Percentiles rank a stretch among this genome's conserved stretches.
Conservation (phyloP, 1,140 invertebrate species). For the Ceratosolen fusciceps region DNA sequence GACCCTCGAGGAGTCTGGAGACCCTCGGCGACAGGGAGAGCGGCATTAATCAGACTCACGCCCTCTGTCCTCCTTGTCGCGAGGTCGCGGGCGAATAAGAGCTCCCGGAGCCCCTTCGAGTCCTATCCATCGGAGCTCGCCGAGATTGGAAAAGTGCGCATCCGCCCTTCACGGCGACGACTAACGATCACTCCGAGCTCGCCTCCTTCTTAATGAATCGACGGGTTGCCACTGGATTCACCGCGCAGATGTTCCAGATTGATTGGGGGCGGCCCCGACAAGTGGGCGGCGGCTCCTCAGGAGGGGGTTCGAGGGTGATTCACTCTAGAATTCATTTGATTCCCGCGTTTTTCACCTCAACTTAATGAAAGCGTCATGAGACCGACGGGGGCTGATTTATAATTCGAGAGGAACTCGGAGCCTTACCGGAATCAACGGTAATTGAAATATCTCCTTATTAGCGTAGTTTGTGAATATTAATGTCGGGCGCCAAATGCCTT, state of each 20-base stretch:
- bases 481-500: neutral
- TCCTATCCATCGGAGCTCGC: too few relatives aligned
- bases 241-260: slow-evolving; percentile 44
- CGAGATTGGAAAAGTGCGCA: slow-evolving; percentile 44
- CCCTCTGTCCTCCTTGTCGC: slow-evolving; percentile 47
- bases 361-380: slow-evolving; percentile 38
- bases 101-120: neutral
- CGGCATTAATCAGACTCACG: slow-evolving; percentile 60
- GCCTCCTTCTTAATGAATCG: slow-evolving; percentile 53
- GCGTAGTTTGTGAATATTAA: neutral
- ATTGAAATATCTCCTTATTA: slow-evolving; percentile 44
- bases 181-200: slow-evolving; percentile 31
- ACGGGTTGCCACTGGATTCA: neutral
- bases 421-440: slow-evolving; percentile 1
- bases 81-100: slow-evolving; percentile 24
- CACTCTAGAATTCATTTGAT: slow-evolving; percentile 43
- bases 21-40: slow-evolving; percentile 42
- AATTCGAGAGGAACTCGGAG: neutral
- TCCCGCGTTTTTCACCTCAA: slow-evolving; percentile 43
- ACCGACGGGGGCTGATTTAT: slow-evolving; percentile 21
- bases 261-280: slow-evolving; percentile 30
- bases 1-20: slow-evolving; percentile 51
- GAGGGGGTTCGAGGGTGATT: too few relatives aligned
- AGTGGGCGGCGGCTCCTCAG: too few relatives aligned
- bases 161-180: slow-evolving; percentile 24